These are phyloP conservation scores for Drosophila sordidula DNA, from an alignment of 2,888 invertebrate genomes.

Conservation along the genomic window DNA sequence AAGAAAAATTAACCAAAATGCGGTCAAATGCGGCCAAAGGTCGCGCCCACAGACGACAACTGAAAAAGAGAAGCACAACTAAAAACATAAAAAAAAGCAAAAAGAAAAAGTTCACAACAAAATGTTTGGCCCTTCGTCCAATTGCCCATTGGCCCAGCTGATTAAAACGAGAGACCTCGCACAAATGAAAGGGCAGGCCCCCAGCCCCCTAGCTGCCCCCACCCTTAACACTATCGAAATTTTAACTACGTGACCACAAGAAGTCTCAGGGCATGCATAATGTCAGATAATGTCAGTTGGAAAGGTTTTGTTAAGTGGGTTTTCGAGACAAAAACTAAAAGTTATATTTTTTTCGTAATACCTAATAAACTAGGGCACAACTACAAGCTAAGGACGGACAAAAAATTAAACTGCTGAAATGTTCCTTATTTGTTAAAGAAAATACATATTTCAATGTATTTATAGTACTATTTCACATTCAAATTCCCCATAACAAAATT, in stretches of 20 bases:
- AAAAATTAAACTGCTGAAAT: no score
- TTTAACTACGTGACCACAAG: slow-evolving; percentile 25
- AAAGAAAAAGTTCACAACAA: slow-evolving; percentile 15
- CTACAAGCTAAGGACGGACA: no score
- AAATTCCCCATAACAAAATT: no score
- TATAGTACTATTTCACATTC: no score
- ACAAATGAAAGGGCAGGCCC: slow-evolving; percentile 9
- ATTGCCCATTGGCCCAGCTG: slow-evolving; percentile 19
- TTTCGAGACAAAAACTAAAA: no score
- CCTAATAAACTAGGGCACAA: no score
- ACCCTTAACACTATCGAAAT: background rate
- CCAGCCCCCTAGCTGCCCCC: no score
- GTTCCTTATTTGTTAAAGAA: no score
- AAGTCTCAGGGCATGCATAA: slow-evolving; percentile 11
- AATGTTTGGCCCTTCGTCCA: slow-evolving; percentile 14
- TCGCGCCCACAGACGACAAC: slow-evolving; percentile 32
- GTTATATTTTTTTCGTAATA: no score
- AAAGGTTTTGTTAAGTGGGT: no score
- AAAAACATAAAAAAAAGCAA: background rate
- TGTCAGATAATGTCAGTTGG: slow-evolving; percentile 13
- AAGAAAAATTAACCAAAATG: slow-evolving; percentile 7
- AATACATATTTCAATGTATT: no score
- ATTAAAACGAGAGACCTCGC: slow-evolving; percentile 25
- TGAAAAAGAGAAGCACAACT: background rate
- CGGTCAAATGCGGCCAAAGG: slow-evolving; percentile 50